phyloP scores from a whole-genome alignment of 2,888 invertebrate species.

The Trachelus troglodyta region DNA sequence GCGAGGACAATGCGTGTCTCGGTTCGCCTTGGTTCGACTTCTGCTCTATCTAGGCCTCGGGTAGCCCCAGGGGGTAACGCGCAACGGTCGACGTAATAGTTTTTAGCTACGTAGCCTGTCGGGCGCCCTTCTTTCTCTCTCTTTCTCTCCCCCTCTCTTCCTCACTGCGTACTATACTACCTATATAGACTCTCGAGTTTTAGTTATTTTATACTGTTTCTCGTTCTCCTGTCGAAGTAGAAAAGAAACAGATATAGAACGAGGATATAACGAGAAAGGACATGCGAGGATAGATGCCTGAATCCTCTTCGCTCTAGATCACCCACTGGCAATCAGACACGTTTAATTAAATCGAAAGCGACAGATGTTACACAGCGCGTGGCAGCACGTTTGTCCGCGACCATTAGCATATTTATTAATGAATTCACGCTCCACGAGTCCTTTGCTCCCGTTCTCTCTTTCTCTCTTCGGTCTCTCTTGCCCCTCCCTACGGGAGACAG shows the following conservation, averaged over 20 bases:
- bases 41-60: too few relatives aligned
- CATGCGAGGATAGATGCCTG: background rate
- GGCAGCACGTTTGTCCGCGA: conserved; percentile 12
- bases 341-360: conserved; percentile 41
- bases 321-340: conserved; percentile 19
- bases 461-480: conserved; percentile 16
- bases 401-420: conserved; percentile 51
- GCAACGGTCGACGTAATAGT: conserved; percentile 23
- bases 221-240: too few relatives aligned
- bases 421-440: conserved; percentile 34
- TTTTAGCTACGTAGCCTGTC: background rate
- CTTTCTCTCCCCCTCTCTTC: too few relatives aligned
- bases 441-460: conserved; percentile 16
- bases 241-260: background rate
- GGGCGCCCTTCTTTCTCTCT: too few relatives aligned
- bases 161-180: too few relatives aligned
- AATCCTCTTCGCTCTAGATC: conserved; percentile 8
- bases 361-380: conserved; percentile 33
- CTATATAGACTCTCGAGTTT: too few relatives aligned
- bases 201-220: too few relatives aligned
- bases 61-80: conserved; percentile 7
- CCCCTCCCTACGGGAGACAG: conserved; percentile 10
- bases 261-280: background rate
- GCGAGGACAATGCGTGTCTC: too few relatives aligned
- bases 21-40: too few relatives aligned